These are phyloP conservation scores for Lasioglossum baleicum DNA, from an alignment of 1,140 invertebrate species.

Conservation along the genomic window DNA sequence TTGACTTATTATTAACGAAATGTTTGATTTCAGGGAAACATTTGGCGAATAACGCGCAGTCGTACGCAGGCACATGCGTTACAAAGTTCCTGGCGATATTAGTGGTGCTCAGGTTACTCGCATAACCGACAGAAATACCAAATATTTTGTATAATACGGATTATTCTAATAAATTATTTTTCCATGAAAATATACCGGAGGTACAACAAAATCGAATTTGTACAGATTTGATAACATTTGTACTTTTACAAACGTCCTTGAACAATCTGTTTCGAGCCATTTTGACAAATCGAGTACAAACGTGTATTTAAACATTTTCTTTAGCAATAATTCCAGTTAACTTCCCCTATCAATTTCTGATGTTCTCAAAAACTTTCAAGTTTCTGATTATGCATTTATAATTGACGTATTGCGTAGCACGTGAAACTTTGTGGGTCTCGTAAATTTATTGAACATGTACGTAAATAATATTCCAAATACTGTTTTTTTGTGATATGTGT, in stretches of 20 bases:
- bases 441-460: background rate
- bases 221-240: background rate
- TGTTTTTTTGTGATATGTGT: background rate
- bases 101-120: conserved; percentile 49
- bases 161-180: conserved; percentile 72
- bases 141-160: conserved; percentile 59
- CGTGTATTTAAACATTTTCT: no score
- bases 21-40: conserved; percentile 74
- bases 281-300: background rate
- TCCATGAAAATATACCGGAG: conserved; percentile 33
- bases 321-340: no score
- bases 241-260: background rate
- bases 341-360: no score
- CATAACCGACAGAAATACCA: conserved; percentile 35
- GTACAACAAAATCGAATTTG: background rate
- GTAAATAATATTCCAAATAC: background rate
- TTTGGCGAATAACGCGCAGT: conserved; percentile 64
- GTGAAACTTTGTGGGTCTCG: background rate
- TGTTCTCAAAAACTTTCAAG: no score
- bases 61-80: background rate
- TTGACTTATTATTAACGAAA: background rate
- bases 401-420: no score
- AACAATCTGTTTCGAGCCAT: background rate
- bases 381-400: no score
- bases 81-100: conserved; percentile 47